Evolutionary conservation across 2,113 vertebrate genomes (phyloP).

Genomic region (Geothlypis trichas): DNA sequence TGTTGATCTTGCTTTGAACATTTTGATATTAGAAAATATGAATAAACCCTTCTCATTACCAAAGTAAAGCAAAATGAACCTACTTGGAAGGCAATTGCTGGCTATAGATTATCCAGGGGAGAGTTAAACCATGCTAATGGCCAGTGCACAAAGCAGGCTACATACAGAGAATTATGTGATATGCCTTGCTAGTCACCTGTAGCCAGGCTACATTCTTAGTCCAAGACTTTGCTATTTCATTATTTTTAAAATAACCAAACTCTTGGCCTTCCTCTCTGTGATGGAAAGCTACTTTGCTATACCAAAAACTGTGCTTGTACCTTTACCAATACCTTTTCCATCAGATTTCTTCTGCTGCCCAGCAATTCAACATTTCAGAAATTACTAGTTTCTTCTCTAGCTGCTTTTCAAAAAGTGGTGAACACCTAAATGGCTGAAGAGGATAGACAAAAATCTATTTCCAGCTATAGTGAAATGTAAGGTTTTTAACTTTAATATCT

Average conservation of each 20-base stretch:
- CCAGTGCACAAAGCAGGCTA: neutral
- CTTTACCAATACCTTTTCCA: neutral
- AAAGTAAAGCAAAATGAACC: neutral
- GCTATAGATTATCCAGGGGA: neutral
- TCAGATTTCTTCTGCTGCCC: neutral
- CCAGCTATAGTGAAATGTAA: neutral
- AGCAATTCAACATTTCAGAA: neutral
- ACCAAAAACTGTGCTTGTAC: neutral
- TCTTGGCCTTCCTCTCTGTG: neutral
- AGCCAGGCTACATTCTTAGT: neutral
- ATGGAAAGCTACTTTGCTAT: neutral
- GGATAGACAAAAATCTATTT: neutral
- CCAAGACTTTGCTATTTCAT: neutral
- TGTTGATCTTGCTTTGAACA: neutral
- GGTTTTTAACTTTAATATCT: neutral
- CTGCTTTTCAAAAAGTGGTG: neutral
- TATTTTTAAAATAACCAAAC: neutral
- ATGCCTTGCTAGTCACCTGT: neutral
- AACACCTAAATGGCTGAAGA: neutral
- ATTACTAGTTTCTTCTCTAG: neutral
- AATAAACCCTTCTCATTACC: neutral
- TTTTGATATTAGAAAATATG: neutral
- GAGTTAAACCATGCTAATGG: neutral
- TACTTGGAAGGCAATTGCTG: fast-evolving
- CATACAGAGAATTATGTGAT: neutral